A percentile compares a stretch with the other conserved stretches of the same genome.
phyloP scores from a whole-genome alignment of 2,888 invertebrate genomes.

The Melanostoma scalare region DNA sequence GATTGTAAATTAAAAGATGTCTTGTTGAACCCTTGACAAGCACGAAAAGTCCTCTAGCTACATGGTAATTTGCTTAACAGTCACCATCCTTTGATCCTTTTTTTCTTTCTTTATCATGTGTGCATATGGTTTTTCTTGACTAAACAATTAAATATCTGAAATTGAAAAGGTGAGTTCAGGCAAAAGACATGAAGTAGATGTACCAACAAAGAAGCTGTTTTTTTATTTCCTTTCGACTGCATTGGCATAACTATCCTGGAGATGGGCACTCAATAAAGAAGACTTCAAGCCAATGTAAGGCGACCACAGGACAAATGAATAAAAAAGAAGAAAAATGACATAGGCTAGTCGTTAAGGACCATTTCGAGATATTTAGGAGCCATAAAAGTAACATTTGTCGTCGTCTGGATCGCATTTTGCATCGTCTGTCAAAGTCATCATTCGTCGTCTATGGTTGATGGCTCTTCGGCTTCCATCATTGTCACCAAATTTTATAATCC shows the following conservation, averaged over 20 bases:
- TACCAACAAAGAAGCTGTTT: constrained; percentile 29
- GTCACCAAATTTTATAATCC: constrained; percentile 59
- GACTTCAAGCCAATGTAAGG: constrained; percentile 29
- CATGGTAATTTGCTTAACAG: constrained; percentile 15
- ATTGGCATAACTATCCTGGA: constrained; percentile 23
- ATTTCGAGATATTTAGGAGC: constrained; percentile 60
- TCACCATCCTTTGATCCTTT: constrained; percentile 35
- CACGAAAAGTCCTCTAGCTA: constrained; percentile 12
- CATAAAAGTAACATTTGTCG: constrained; percentile 59
- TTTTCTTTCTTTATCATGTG: constrained; percentile 8
- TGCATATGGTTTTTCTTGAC: constrained; percentile 7
- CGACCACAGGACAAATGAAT: background rate
- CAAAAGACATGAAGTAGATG: constrained; percentile 1
- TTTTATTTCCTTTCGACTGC: constrained; percentile 18
- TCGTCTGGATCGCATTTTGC: constrained; percentile 45
- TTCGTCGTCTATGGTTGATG: constrained; percentile 21
- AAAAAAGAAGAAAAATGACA: constrained; percentile 3
- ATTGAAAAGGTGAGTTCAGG: constrained; percentile 17
- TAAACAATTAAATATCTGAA: constrained; percentile 51
- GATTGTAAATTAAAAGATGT: no score
- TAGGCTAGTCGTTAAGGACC: constrained; percentile 61
- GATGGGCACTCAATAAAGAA: constrained; percentile 47
- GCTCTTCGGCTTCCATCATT: constrained; percentile 49
- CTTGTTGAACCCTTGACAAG: no score
- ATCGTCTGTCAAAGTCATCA: constrained; percentile 64